Evolutionary conservation across 2,113 vertebrate species (phyloP).

Genomic region (Calyptomena viridis): DNA sequence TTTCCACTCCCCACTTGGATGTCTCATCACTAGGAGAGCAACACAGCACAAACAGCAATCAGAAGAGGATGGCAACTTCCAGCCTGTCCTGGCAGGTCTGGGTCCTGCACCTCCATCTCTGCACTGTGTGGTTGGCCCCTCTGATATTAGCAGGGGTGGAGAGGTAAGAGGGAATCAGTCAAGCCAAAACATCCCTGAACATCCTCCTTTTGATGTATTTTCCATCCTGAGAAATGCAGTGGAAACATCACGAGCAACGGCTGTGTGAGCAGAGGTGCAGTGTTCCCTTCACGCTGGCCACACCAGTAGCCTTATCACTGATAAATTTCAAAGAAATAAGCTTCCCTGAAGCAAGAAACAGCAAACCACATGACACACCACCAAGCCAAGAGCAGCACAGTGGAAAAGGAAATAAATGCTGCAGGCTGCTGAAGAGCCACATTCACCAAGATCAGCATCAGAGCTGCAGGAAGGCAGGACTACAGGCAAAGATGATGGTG

Average conservation of each 20-base stretch:
- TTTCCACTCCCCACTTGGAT: not conserved
- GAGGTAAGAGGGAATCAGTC: not conserved
- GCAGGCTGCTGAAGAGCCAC: not conserved
- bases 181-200: not conserved
- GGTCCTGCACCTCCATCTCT: not conserved
- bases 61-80: not conserved
- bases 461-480: not conserved
- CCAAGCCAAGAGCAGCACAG: rapidly evolving
- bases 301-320: not conserved
- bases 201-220: not conserved
- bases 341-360: not conserved
- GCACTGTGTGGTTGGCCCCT: rapidly evolving
- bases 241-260: not conserved
- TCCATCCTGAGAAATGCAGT: not conserved
- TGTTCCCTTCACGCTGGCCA: rapidly evolving
- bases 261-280: rapidly evolving
- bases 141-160: rapidly evolving
- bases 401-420: not conserved
- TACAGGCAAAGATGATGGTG: not conserved
- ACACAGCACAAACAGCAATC: not conserved
- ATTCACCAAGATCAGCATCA: not conserved
- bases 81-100: not conserved
- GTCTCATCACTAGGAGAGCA: not conserved
- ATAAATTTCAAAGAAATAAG: not conserved
- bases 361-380: not conserved